phyloP scores from a whole-genome alignment of 2,888 invertebrate species.

The Crossocerus cetratus region DNA sequence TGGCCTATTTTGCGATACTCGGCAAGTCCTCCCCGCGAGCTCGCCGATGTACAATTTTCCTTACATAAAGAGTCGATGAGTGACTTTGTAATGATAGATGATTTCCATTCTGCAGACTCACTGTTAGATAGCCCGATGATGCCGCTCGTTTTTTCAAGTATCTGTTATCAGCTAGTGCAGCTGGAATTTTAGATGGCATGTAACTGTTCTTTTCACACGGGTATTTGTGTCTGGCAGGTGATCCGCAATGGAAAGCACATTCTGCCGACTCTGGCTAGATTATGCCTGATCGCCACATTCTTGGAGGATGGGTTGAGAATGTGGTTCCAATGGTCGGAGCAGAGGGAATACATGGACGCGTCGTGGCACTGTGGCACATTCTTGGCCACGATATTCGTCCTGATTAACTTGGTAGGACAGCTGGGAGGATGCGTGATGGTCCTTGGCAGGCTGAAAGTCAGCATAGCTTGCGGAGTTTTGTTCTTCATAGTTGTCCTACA shows the following conservation, averaged over 20 bases:
- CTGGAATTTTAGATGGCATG: no score
- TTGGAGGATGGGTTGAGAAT: constrained; percentile 99
- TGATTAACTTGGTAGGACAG: constrained; percentile 97
- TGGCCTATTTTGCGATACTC: constrained; percentile 9
- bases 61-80: no score
- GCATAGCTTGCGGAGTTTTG: constrained; percentile 92
- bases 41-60: no score
- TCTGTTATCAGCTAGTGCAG: no score
- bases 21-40: no score
- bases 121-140: no score
- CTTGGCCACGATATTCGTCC: constrained; percentile 95
- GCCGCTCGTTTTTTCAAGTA: no score
- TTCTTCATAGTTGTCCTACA: constrained; percentile 98
- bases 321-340: constrained; percentile 99
- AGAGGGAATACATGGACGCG: constrained; percentile 97
- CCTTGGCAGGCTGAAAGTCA: constrained; percentile 92
- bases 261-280: constrained; percentile 95
- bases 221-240: constrained; percentile 80
- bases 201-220: no score
- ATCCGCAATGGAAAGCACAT: constrained; percentile 94
- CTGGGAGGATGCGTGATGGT: constrained; percentile 98
- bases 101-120: no score
- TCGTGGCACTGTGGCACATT: constrained; percentile 98
- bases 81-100: no score
- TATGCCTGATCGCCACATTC: constrained; percentile 99